phyloP scores from a whole-genome alignment of 2,888 invertebrate species.

The Rotaria socialis region DNA sequence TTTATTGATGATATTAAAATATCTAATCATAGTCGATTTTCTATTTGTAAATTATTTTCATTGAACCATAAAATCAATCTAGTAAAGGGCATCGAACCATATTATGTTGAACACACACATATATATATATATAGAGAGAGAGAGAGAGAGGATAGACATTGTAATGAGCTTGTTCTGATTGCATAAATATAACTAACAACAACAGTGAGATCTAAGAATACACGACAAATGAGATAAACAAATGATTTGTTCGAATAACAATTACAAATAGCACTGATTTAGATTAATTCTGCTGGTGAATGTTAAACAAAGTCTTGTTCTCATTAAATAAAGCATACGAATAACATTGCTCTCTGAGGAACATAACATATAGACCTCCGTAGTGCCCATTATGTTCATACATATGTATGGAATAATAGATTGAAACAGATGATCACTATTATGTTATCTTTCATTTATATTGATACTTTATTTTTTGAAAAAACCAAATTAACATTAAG shows the following conservation, averaged over 20 bases:
- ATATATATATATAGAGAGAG: too few species aligned
- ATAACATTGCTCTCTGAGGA: neutral
- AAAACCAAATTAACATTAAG: neutral
- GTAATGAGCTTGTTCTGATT: slow-evolving; percentile 14
- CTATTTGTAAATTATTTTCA: neutral
- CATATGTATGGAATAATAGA: neutral
- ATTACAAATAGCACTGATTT: neutral
- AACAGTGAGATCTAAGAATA: neutral
- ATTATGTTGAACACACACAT: neutral
- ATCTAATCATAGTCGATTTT: neutral
- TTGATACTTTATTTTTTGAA: too few species aligned
- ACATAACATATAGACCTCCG: neutral
- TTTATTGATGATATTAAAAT: neutral
- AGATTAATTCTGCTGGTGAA: neutral
- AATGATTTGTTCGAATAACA: neutral
- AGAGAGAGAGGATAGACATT: neutral
- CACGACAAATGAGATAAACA: neutral
- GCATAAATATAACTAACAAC: neutral
- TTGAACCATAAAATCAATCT: neutral
- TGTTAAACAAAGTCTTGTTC: neutral
- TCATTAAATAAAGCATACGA: neutral
- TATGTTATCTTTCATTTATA: neutral
- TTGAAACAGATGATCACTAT: neutral
- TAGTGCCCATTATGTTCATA: neutral
- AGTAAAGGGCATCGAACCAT: neutral